Evolutionary conservation across 1,140 invertebrate genomes (phyloP), one percentile per base, ranked within the genome.

Genomic region (Radopholus similis): DNA sequence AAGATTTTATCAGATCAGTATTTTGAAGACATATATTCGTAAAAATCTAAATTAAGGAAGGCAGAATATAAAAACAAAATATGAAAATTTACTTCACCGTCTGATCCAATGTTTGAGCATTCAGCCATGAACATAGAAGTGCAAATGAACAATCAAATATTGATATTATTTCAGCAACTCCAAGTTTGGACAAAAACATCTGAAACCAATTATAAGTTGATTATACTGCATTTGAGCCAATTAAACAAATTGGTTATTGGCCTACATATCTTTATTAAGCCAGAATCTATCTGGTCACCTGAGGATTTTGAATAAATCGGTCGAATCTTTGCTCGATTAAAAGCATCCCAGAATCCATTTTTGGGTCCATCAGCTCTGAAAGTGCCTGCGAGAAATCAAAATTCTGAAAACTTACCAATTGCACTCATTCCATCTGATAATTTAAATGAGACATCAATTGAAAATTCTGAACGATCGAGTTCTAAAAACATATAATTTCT

Each of bases 341-440:
- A 4, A 40, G 15, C 32, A 74, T 74, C 18, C 72, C 72, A 3
- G 51, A 63, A 34, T 74, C 72, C 72, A 74, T 74, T 58, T 74
- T 74, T 9, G 59, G 65, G 26, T 74, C 71, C 69, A 74, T 73
- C n/a, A 74, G 21, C 37, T 77, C 72, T 21, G 68, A 54, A 34
- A 49, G 30, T 32, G n/a, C 18, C 11, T 15, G 4, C 15, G 30
- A 21, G 2, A 0, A 21, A 62, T 26, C 4, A 21, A 51, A 62
- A 26, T 35, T 59, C 35, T 21, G 3, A 40, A 26, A 42, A 49
- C 23, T 26, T 47, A 62, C 59, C 68, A 15, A 70, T 54, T 13
- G 68, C 68, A 42, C 26, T 71, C 66, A 70, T 70, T 21, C 63
- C 68, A 40, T 70, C 54, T 26, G 32, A 37, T 34, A 68, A 32